Evolutionary conservation across 2,797 vertebrate species (phyloP).

Genomic region (Malacoctenus gilli): DNA sequence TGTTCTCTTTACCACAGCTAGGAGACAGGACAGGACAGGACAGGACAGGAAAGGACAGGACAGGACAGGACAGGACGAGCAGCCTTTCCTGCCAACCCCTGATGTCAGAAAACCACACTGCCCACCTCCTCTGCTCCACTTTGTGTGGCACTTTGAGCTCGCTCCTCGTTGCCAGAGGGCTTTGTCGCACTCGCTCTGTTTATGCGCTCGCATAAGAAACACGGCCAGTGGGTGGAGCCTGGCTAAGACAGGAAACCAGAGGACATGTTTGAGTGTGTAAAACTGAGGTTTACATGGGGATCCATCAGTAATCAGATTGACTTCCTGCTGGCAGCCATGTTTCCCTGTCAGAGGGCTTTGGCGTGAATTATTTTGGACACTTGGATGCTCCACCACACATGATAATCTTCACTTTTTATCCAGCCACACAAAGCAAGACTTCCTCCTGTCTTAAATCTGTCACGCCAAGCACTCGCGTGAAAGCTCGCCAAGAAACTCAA

Average conservation of each 20-base stretch:
- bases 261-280: conserved; percentile 12
- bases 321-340: conserved; percentile 5
- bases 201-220: conserved; percentile 2
- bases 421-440: conserved; percentile 11
- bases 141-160: conserved; percentile 28
- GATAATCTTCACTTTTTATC: conserved; percentile 29
- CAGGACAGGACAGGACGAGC: no score
- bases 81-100: conserved; percentile 14
- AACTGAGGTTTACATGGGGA: conserved; percentile 41
- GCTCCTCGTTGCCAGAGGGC: conserved; percentile 24
- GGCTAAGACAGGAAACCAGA: conserved; percentile 26
- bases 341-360: conserved; percentile 24
- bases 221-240: conserved; percentile 29
- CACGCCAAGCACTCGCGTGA: conserved; percentile 6
- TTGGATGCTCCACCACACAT: conserved; percentile 18
- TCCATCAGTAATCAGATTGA: conserved; percentile 40
- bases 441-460: conserved; percentile 2
- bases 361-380: conserved; percentile 51
- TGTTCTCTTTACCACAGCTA: conserved; percentile 11
- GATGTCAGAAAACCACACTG: conserved; percentile 17
- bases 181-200: conserved; percentile 40
- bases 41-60: no score
- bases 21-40: neutral
- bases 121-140: conserved; percentile 15
- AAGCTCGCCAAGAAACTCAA: conserved; percentile 3